Percentiles rank a stretch among this genome's conserved stretches.
These are phyloP conservation scores for Temnothorax longispinosus DNA, from an alignment of 1,140 invertebrate species.

Conservation along the genomic window DNA sequence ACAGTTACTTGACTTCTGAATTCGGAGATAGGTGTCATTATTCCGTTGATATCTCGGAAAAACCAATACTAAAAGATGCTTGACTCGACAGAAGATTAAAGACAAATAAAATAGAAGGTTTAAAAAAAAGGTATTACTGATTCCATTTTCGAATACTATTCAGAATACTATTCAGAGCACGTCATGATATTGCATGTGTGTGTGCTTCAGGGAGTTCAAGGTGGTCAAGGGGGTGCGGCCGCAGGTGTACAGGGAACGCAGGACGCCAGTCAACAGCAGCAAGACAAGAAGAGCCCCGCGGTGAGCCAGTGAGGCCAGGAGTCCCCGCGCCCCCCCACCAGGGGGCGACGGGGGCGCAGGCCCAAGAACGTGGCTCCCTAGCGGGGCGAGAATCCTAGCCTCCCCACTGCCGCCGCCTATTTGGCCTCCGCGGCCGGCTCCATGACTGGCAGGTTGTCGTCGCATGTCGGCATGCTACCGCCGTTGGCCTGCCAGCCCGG, in stretches of 20 bases:
- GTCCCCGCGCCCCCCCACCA: conserved; percentile 86
- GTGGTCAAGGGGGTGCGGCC: conserved; percentile 84
- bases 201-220: conserved; percentile 82
- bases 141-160: not conserved
- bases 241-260: conserved; percentile 87
- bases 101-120: conserved; percentile 1
- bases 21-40: not conserved
- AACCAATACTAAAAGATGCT: not conserved
- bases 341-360: conserved; percentile 86
- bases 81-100: conserved; percentile 1
- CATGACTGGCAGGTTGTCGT: conserved; percentile 70
- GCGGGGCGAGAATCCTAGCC: conserved; percentile 85
- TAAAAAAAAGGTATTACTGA: conserved; percentile 2
- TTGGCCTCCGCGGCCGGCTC: conserved; percentile 74
- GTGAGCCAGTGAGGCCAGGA: conserved; percentile 90
- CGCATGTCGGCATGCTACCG: conserved; percentile 75
- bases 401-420: conserved; percentile 78
- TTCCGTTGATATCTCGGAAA: conserved; percentile 4
- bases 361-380: conserved; percentile 86
- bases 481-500: conserved; percentile 69
- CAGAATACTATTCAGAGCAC: not conserved
- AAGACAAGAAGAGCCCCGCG: conserved; percentile 93
- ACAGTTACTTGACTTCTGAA: not conserved
- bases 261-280: conserved; percentile 89
- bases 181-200: not conserved